These are phyloP conservation scores for Tragelaphus eurycerus DNA, from an alignment of 2,797 vertebrate genomes.

Conservation along the genomic window DNA sequence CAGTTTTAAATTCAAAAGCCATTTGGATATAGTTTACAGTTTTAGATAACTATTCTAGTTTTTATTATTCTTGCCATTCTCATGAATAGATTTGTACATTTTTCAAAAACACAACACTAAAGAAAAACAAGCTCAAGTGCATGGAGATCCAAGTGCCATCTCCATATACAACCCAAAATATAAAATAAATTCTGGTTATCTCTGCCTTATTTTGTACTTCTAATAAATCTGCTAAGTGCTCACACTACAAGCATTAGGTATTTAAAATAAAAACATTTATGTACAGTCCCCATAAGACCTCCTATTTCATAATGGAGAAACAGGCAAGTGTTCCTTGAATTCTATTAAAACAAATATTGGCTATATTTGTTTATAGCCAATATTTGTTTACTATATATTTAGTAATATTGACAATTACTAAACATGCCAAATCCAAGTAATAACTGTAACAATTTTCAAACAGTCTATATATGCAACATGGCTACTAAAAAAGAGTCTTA, in stretches of 20 bases:
- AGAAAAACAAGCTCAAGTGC: constrained; percentile 5
- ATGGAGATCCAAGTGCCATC: neutral
- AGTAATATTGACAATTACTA: neutral
- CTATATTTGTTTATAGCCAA: neutral
- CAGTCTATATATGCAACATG: neutral
- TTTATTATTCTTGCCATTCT: constrained; percentile 39
- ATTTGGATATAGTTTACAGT: constrained; percentile 21
- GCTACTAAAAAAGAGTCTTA: neutral
- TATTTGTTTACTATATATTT: too few species aligned
- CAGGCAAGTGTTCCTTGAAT: neutral
- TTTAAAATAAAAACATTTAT: constrained; percentile 18
- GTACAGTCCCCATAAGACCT: neutral
- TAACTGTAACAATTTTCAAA: constrained; percentile 32
- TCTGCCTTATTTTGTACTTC: neutral
- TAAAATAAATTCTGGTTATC: neutral
- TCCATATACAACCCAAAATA: neutral
- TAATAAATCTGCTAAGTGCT: neutral
- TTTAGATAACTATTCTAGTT: neutral
- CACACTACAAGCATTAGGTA: neutral
- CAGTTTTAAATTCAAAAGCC: constrained; percentile 27
- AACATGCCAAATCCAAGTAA: constrained; percentile 23
- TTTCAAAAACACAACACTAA: constrained; percentile 27
- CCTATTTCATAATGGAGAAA: neutral
- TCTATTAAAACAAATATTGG: constrained; percentile 27
- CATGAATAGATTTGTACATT: neutral